Percentiles rank a stretch among this genome's conserved stretches.
Evolutionary conservation across 2,797 vertebrate genomes (phyloP).

Genomic region (Uromys caudimaculatus): DNA sequence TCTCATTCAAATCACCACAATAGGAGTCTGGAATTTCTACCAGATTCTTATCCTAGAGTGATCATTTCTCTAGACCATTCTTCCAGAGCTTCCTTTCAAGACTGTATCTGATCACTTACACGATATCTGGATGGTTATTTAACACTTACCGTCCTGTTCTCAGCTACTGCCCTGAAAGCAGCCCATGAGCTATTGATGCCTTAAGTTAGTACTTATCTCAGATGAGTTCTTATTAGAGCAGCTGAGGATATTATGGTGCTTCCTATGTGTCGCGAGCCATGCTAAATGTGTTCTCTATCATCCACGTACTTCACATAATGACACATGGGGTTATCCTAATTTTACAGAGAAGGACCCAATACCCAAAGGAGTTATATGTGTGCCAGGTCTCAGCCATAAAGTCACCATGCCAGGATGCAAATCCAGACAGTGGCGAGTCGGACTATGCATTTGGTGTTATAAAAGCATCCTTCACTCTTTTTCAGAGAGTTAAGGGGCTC

Average conservation of each 20-base stretch:
- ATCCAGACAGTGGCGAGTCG: not conserved
- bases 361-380: not conserved
- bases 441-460: not conserved
- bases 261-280: not conserved
- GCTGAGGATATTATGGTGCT: not conserved
- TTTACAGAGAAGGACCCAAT: conserved; percentile 1
- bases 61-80: not conserved
- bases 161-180: not conserved
- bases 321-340: not conserved
- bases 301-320: not conserved
- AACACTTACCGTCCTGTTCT: not conserved
- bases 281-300: not conserved
- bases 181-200: not conserved
- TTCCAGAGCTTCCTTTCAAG: not conserved
- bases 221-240: not conserved
- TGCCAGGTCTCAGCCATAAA: not conserved
- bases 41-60: not conserved
- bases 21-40: not conserved
- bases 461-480: not conserved
- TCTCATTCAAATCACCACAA: not conserved
- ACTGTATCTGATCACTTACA: not conserved
- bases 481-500: not conserved
- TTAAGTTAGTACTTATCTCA: not conserved
- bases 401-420: not conserved
- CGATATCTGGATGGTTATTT: not conserved